These are phyloP conservation scores for Percopsis transmontana DNA, from an alignment of 2,113 vertebrate species.

Conservation along the genomic window DNA sequence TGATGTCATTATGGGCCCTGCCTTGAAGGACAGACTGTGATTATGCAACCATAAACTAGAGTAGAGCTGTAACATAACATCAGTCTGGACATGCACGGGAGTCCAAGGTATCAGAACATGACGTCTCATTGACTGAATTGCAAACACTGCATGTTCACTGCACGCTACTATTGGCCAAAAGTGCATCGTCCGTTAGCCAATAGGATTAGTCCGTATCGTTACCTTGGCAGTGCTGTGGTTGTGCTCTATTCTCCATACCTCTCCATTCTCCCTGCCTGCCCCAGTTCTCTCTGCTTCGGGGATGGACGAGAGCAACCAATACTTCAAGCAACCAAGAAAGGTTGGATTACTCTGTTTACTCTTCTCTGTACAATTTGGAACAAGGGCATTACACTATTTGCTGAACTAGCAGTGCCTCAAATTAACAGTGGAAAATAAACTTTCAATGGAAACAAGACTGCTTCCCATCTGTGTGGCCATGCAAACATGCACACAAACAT, in stretches of 20 bases:
- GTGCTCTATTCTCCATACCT: constrained; percentile 22
- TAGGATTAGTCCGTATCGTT: constrained; percentile 60
- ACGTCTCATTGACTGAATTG: constrained; percentile 41
- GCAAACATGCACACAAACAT: background rate
- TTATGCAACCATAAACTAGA: constrained; percentile 52
- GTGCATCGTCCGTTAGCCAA: constrained; percentile 69
- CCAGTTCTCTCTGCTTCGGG: constrained; percentile 7
- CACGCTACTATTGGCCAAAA: constrained; percentile 63
- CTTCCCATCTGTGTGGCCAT: background rate
- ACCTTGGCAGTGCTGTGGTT: constrained; percentile 33
- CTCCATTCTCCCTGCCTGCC: background rate
- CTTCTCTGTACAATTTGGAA: constrained; percentile 44
- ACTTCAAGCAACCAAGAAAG: constrained; percentile 60
- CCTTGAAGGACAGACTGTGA: constrained; percentile 25
- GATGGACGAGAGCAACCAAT: constrained; percentile 9
- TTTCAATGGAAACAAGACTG: constrained; percentile 22
- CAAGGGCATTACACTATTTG: constrained; percentile 34
- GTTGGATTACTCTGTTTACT: constrained; percentile 63
- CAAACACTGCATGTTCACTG: constrained; percentile 37
- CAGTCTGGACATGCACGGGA: constrained; percentile 5
- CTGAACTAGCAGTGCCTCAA: constrained; percentile 18
- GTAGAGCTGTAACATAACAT: constrained; percentile 49
- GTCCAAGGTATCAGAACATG: constrained; percentile 22
- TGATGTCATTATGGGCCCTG: constrained; percentile 45
- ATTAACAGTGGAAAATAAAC: constrained; percentile 15